A percentile compares a stretch with the other conserved stretches of the same genome.
Conservation (phyloP, 2,888 invertebrate genomes). For the Diarsia mendica region DNA sequence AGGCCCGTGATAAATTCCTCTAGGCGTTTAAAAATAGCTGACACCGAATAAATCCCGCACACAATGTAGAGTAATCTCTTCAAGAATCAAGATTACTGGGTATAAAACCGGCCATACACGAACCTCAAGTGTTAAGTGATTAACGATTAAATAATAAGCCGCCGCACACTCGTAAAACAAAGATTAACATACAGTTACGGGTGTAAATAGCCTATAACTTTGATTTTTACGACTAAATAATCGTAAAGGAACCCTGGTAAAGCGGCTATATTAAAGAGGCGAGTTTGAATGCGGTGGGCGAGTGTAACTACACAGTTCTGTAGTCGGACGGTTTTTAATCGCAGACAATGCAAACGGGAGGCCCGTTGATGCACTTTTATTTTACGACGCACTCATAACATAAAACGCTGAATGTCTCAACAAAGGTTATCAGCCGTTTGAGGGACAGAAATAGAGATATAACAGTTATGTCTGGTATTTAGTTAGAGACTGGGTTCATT, state of each 20-base stretch:
- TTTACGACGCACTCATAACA: constrained; percentile 89
- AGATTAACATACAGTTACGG: constrained; percentile 90
- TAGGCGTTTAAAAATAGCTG: constrained; percentile 66
- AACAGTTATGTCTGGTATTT: constrained; percentile 18
- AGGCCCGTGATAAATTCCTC: constrained; percentile 61
- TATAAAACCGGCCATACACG: constrained; percentile 81
- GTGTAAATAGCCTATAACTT: constrained; percentile 91
- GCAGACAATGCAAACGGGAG: constrained; percentile 88
- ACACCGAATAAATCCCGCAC: constrained; percentile 61
- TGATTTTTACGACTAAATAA: constrained; percentile 91
- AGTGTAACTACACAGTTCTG: constrained; percentile 66
- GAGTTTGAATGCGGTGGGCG: constrained; percentile 57
- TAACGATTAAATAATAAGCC: constrained; percentile 89
- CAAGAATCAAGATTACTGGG: constrained; percentile 69
- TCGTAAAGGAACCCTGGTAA: constrained; percentile 89
- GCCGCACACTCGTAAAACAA: constrained; percentile 88
- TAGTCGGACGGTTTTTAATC: constrained; percentile 83
- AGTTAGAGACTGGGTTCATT: not conserved
- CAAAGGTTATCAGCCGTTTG: constrained; percentile 79
- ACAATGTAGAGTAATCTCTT: constrained; percentile 67
- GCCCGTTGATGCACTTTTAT: constrained; percentile 90
- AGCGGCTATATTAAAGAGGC: constrained; percentile 76
- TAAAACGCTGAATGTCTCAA: constrained; percentile 89
- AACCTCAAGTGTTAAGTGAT: constrained; percentile 87
- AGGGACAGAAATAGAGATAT: constrained; percentile 67